Conservation (phyloP, 2,797 vertebrate species). For the Sebastes glaucus region DNA sequence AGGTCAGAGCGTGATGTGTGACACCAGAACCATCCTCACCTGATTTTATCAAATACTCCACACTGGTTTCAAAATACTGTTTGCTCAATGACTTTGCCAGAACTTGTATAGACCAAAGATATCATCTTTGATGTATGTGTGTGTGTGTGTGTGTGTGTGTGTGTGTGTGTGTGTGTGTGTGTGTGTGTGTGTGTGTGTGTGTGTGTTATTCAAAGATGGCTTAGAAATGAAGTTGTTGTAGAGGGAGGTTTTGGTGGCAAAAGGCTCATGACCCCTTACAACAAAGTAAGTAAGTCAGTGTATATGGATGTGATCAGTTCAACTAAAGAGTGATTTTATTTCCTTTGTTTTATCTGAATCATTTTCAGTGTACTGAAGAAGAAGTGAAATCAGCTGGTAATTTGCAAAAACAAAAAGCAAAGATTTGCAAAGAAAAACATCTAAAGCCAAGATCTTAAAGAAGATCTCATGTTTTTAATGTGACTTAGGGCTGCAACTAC, state of each 20-base stretch:
- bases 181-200: no score
- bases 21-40: not conserved
- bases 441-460: no score
- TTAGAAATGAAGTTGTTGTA: not conserved
- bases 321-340: not conserved
- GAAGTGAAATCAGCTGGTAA: not conserved
- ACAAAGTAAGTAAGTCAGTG: not conserved
- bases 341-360: not conserved
- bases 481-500: not conserved
- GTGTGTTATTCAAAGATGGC: not conserved
- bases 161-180: no score
- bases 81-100: not conserved
- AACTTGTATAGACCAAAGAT: not conserved
- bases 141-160: no score
- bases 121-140: not conserved
- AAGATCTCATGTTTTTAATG: not conserved
- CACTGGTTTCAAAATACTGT: not conserved
- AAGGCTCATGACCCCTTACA: not conserved
- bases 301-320: not conserved
- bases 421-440: not conserved
- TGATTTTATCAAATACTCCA: not conserved
- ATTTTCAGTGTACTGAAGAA: not conserved
- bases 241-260: not conserved
- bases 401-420: not conserved
- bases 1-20: constrained; percentile 1